Percentiles rank a stretch among this genome's conserved stretches.
Conservation (phyloP, 2,113 vertebrate species). For the Cottus gobio region DNA sequence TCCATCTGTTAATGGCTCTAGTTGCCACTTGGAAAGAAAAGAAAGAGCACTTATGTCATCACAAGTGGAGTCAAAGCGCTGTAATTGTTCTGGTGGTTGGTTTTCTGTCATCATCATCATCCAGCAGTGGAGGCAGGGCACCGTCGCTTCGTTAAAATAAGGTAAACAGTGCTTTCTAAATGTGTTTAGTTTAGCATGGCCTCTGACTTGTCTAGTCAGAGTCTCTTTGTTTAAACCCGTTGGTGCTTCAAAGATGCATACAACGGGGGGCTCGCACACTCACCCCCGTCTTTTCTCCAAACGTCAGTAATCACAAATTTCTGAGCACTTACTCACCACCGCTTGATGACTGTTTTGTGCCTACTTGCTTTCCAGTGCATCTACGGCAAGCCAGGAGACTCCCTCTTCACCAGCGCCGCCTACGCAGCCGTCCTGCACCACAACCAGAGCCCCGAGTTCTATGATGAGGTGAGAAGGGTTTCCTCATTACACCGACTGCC, state of each 20-base stretch:
- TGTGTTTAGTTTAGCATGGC: not conserved
- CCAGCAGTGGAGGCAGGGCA: not conserved
- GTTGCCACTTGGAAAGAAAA: not conserved
- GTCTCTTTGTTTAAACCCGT: slow-evolving; percentile 12
- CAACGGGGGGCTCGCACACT: slow-evolving; percentile 2
- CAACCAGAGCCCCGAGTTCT: slow-evolving; percentile 97
- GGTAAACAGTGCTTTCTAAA: not conserved
- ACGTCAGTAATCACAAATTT: slow-evolving; percentile 17
- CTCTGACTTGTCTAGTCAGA: too few relatives aligned
- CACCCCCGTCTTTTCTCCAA: not conserved
- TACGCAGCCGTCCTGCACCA: slow-evolving; percentile 93
- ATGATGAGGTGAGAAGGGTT: slow-evolving; percentile 89
- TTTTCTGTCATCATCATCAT: slow-evolving; percentile 11
- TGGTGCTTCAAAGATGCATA: not conserved
- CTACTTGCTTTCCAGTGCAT: slow-evolving; percentile 88
- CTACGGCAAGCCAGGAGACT: slow-evolving; percentile 92
- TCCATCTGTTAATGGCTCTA: not conserved
- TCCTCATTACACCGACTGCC: not conserved
- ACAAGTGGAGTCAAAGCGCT: not conserved
- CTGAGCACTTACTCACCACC: slow-evolving; percentile 18
- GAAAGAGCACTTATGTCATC: not conserved
- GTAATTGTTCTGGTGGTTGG: slow-evolving; percentile 7
- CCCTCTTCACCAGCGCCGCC: slow-evolving; percentile 84
- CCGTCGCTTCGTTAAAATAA: not conserved
- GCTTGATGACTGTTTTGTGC: not conserved